Evolutionary conservation across 1,140 invertebrate genomes (phyloP).

Genomic region (Magallana gigas): DNA sequence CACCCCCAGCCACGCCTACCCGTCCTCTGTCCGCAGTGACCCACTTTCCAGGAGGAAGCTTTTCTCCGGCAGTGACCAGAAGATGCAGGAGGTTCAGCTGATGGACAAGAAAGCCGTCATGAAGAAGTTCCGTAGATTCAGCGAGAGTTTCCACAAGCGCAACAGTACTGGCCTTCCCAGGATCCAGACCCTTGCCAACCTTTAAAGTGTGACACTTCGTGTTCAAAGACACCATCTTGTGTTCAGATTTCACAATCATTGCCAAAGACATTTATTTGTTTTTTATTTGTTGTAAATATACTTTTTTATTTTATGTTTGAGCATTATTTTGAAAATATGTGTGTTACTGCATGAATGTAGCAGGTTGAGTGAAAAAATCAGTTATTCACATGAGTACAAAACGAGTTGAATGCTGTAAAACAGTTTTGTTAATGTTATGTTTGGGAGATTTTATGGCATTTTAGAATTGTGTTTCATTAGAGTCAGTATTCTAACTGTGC

Average conservation of each 20-base stretch:
- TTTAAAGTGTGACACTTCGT: slow-evolving; percentile 56
- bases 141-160: slow-evolving; percentile 68
- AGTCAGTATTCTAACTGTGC: slow-evolving; percentile 25
- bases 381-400: background rate
- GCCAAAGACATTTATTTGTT: slow-evolving; percentile 14
- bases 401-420: background rate
- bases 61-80: slow-evolving; percentile 52
- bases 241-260: slow-evolving; percentile 1
- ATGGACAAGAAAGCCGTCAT: slow-evolving; percentile 73
- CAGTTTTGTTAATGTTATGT: background rate
- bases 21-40: slow-evolving; percentile 58
- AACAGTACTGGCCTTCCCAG: slow-evolving; percentile 62
- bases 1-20: slow-evolving; percentile 52
- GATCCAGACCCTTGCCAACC: slow-evolving; percentile 71
- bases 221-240: background rate
- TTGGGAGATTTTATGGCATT: background rate
- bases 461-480: background rate
- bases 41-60: slow-evolving; percentile 64
- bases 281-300: background rate
- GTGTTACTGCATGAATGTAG: background rate
- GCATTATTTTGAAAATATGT: background rate
- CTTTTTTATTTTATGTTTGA: background rate
- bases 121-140: slow-evolving; percentile 72
- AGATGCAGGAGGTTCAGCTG: slow-evolving; percentile 62
- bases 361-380: background rate